Base-by-base conservation (phyloP, 2,797 vertebrate genomes). In the Schizopygopsis pylzovi region DNA sequence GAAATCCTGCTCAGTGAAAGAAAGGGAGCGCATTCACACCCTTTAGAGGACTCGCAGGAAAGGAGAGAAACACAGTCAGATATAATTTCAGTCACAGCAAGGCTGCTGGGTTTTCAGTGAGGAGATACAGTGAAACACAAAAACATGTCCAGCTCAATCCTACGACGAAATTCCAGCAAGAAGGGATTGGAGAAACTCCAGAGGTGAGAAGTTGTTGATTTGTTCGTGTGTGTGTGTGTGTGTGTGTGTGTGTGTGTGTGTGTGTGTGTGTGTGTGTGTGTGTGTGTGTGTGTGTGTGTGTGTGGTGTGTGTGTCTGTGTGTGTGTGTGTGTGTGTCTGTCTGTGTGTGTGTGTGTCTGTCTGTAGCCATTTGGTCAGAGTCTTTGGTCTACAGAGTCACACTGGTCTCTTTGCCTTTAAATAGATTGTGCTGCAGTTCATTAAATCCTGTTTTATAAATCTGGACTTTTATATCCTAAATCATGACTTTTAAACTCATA, bases 141-240 rank as follows among this genome's bases (percentile, higher is more conserved):
- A 52, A 86, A 89, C 92, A 96, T 95, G 96, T 96, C 95, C 88
- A 93, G 95, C 89, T 94, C 94, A 83, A 90, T 96, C 89, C 92
- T 93, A 63, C 94, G 96, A 88, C 94, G 95, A 91, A 94, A 91
- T 86, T 96, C 96, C 90, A 96, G 95, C 93, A 96, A 92, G 79
- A 94, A 94, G 93, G 95, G 96, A 85, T 92, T 96, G 91, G 95
- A 97, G 92, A 96, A 95, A 90, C 96, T 97, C 88, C 94, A 95
- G 89, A 96, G 96, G 97, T 98, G 93, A 96, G 97, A 37, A 71
- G 67, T 28, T 75, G 43, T 85, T 80, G 0, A 20, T 54, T 65
- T 71, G 25, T 39, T 3, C 68, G 28, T 52, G 43, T 61, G 18
- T 82, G 43, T 39, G 6, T 45, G 33, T 59, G 4, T 49, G 4